These are phyloP conservation scores for Hirundichthys speculiger DNA, from an alignment of 2,113 vertebrate genomes.

Conservation along the genomic window DNA sequence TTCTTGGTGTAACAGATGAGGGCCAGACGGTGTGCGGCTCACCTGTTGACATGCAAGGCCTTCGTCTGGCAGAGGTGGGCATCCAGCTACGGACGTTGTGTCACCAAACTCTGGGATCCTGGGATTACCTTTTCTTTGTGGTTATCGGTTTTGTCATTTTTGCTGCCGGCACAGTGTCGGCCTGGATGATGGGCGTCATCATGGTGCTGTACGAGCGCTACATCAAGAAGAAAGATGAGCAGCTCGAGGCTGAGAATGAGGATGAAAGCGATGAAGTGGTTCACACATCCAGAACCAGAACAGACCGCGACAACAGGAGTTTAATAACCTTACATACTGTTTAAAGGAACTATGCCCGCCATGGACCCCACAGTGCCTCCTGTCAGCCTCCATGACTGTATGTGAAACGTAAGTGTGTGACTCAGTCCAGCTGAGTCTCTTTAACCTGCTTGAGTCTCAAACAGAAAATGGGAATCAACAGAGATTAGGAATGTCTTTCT, in stretches of 20 bases:
- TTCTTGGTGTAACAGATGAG: constrained; percentile 72
- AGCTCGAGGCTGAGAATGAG: constrained; percentile 68
- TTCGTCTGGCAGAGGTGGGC: constrained; percentile 78
- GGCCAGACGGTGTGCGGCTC: constrained; percentile 77
- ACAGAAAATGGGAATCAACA: constrained; percentile 13
- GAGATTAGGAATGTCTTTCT: constrained; percentile 34
- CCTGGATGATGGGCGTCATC: constrained; percentile 87
- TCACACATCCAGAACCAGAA: constrained; percentile 23
- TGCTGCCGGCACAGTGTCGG: constrained; percentile 82
- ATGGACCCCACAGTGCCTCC: constrained; percentile 69
- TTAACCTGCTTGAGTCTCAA: constrained; percentile 17
- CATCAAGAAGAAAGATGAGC: constrained; percentile 74
- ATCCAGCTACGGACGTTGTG: constrained; percentile 85
- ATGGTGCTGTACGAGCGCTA: constrained; percentile 84
- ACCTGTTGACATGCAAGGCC: constrained; percentile 70
- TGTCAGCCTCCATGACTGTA: constrained; percentile 44
- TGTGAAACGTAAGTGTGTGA: constrained; percentile 23
- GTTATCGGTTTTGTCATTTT: constrained; percentile 91
- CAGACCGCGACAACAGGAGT: constrained; percentile 60
- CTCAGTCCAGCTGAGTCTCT: constrained; percentile 22
- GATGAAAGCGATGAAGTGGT: constrained; percentile 46
- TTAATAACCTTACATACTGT: constrained; percentile 61
- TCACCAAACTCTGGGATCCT: constrained; percentile 83
- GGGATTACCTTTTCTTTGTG: constrained; percentile 89
- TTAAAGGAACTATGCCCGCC: constrained; percentile 32